Conservation (phyloP, 1,140 invertebrate species). For the Drosophila sturtevanti region DNA sequence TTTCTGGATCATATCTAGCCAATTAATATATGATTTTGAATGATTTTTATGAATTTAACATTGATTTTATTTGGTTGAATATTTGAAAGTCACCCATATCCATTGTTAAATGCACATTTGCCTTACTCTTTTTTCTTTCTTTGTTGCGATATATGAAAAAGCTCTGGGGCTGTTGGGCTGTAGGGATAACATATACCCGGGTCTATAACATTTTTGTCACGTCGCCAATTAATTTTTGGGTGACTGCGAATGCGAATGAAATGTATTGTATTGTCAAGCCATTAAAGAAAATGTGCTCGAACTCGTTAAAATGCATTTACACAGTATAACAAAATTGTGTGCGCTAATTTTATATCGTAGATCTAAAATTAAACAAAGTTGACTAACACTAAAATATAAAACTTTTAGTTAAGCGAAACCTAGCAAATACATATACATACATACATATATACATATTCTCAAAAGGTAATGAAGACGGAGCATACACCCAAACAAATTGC, state of each 20-base stretch:
- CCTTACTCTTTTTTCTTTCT: not conserved
- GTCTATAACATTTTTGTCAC: slow-evolving; percentile 36
- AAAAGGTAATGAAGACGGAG: too few species aligned
- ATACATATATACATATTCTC: too few species aligned
- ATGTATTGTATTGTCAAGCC: slow-evolving; percentile 12
- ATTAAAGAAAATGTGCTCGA: slow-evolving; percentile 19
- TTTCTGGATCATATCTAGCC: too few species aligned
- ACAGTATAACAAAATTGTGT: not conserved
- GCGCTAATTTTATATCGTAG: too few species aligned
- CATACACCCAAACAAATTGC: too few species aligned
- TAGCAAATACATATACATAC: too few species aligned
- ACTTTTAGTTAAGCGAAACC: too few species aligned
- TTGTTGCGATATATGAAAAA: not conserved
- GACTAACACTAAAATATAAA: too few species aligned
- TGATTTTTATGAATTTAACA: not conserved
- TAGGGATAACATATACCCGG: not conserved
- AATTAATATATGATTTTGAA: not conserved
- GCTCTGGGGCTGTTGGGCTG: not conserved
- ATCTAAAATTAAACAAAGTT: too few species aligned
- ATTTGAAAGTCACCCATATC: not conserved
- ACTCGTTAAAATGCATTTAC: slow-evolving; percentile 5
- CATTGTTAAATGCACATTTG: not conserved
- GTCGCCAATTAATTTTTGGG: slow-evolving; percentile 41
- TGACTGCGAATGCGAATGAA: slow-evolving; percentile 12
- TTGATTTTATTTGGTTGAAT: not conserved